Evolutionary conservation across 1,140 invertebrate genomes (phyloP).

Genomic region (Scaptodrosophila lebanonensis): DNA sequence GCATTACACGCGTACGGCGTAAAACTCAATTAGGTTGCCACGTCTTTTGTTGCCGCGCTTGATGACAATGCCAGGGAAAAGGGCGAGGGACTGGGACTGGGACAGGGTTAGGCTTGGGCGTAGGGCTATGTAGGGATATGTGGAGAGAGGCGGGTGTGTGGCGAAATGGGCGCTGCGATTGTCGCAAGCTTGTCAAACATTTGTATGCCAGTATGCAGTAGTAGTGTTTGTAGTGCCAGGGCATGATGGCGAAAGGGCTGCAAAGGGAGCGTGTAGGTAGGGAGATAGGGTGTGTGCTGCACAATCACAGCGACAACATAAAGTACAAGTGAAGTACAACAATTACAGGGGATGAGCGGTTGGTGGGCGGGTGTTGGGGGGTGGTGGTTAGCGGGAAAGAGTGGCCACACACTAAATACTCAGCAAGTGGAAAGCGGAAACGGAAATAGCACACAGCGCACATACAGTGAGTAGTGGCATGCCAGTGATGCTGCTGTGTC

Average conservation of each 20-base stretch:
- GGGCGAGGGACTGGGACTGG: too few species aligned
- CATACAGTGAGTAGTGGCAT: conserved; percentile 8
- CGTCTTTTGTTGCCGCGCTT: too few species aligned
- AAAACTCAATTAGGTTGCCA: too few species aligned
- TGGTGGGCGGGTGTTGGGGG: not conserved
- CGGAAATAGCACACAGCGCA: conserved; percentile 64
- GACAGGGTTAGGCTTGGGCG: too few species aligned
- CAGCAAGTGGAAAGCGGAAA: conserved; percentile 73
- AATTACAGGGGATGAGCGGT: conserved; percentile 42
- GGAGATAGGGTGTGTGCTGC: conserved; percentile 1
- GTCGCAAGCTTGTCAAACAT: conserved; percentile 69
- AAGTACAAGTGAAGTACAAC: conserved; percentile 70
- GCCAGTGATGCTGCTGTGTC: conserved; percentile 7
- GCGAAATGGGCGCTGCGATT: too few species aligned
- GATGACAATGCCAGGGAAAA: too few species aligned
- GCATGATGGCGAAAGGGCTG: too few species aligned
- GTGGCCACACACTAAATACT: conserved; percentile 54
- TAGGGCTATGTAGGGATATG: too few species aligned
- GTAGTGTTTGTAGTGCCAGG: not conserved
- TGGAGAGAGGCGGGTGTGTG: too few species aligned
- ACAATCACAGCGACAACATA: conserved; percentile 69
- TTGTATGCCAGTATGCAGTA: conserved; percentile 26
- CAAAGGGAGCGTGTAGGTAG: not conserved
- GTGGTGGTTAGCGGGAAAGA: not conserved
- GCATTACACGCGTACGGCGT: too few species aligned